phyloP scores from a whole-genome alignment of 2,888 invertebrate species.

The Corbicula japonica region DNA sequence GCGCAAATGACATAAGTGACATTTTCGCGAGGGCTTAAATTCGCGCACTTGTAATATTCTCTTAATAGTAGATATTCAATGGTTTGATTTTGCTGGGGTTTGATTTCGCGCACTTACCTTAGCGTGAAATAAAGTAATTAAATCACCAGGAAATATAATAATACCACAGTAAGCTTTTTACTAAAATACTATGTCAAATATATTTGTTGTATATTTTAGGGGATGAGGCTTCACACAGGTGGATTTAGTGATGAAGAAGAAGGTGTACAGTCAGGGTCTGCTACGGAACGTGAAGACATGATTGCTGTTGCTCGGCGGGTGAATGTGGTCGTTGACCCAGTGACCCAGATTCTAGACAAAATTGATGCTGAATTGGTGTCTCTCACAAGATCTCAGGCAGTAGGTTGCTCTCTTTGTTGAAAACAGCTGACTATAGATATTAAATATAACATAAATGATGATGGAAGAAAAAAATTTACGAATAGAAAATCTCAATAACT shows the following conservation, averaged over 20 bases:
- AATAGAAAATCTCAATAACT: not conserved
- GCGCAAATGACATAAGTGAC: too few species aligned
- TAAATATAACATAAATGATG: too few species aligned
- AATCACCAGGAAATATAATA: not conserved
- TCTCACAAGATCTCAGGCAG: slow-evolving; percentile 70
- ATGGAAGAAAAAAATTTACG: not conserved
- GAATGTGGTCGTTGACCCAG: slow-evolving; percentile 72
- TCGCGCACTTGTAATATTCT: not conserved
- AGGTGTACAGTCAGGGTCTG: slow-evolving; percentile 77
- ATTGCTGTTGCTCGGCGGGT: slow-evolving; percentile 69
- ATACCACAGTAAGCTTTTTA: not conserved
- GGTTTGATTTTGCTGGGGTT: not conserved
- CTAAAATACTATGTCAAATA: not conserved
- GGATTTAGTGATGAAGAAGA: slow-evolving; percentile 76
- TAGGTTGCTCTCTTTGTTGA: slow-evolving; percentile 42
- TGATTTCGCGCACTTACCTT: not conserved
- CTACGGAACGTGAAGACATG: too few species aligned
- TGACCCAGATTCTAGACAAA: slow-evolving; percentile 77
- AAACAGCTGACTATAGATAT: too few species aligned
- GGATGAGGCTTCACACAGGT: slow-evolving; percentile 52
- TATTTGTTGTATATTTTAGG: slow-evolving; percentile 31
- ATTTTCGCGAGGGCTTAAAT: slow-evolving; percentile 1
- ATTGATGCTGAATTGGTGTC: slow-evolving; percentile 80
- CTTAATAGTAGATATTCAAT: slow-evolving; percentile 1
- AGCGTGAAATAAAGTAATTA: slow-evolving; percentile 1